A percentile compares a stretch with the other conserved stretches of the same genome.
Evolutionary conservation across 2,113 vertebrate genomes (phyloP).

Genomic region (Grus americana): DNA sequence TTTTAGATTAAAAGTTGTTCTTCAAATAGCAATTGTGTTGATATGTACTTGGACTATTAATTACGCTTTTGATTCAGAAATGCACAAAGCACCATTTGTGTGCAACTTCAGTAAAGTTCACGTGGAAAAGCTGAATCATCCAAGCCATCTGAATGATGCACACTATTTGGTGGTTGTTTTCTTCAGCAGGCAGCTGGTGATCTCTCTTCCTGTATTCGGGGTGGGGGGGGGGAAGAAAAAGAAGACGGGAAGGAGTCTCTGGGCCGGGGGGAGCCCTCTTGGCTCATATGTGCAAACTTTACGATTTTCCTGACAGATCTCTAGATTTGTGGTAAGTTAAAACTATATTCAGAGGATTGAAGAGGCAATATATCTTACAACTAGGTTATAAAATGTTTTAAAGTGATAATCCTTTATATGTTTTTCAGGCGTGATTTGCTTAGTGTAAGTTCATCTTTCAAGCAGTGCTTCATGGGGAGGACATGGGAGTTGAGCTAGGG

Average conservation of each 20-base stretch:
- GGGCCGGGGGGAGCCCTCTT: neutral
- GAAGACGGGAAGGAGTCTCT: neutral
- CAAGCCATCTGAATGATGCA: constrained; percentile 33
- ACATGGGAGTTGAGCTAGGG: neutral
- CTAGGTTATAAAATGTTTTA: neutral
- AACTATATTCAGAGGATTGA: neutral
- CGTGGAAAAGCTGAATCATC: constrained; percentile 44
- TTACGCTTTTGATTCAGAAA: neutral
- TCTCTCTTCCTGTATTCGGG: constrained; percentile 25
- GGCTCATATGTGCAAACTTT: neutral
- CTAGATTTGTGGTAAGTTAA: constrained; percentile 12
- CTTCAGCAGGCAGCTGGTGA: constrained; percentile 42
- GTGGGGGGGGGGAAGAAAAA: neutral
- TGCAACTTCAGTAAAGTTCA: constrained; percentile 33
- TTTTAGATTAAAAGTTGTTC: neutral
- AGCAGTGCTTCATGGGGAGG: neutral
- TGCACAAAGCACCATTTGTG: constrained; percentile 49
- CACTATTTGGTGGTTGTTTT: neutral
- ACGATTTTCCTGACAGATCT: neutral
- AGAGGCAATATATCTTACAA: neutral
- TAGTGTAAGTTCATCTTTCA: neutral
- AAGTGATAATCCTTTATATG: neutral
- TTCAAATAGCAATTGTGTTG: neutral
- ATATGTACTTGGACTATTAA: neutral
- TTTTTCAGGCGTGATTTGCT: neutral